Evolutionary conservation across 2,888 invertebrate genomes (phyloP).

Genomic region (Aphodius sticticus): DNA sequence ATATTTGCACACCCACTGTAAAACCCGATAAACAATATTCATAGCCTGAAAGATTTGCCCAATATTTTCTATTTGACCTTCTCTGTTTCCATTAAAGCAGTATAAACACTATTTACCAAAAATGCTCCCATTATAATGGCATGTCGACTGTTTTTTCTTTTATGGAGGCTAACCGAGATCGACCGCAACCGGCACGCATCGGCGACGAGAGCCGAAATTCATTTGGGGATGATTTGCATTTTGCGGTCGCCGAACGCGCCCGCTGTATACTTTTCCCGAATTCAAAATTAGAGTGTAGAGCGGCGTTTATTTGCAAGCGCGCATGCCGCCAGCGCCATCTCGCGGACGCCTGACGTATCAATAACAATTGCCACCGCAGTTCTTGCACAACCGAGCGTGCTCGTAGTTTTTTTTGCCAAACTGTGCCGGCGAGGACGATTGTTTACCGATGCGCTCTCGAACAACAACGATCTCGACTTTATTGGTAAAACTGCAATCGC

Average conservation of each 20-base stretch:
- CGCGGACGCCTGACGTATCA: neutral
- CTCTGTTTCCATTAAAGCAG: neutral
- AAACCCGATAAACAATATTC: too few species aligned
- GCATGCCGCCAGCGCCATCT: neutral
- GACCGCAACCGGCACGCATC: neutral
- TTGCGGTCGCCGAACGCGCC: neutral
- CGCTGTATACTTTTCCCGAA: neutral
- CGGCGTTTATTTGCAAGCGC: neutral
- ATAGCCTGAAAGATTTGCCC: too few species aligned
- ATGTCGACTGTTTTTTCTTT: neutral
- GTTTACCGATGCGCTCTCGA: neutral
- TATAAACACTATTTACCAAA: neutral
- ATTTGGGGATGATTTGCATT: slow-evolving; percentile 4
- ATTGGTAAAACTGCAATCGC: neutral
- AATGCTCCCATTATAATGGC: neutral
- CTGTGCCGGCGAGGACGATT: neutral
- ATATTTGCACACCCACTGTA: too few species aligned
- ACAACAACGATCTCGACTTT: neutral
- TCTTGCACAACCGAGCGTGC: neutral
- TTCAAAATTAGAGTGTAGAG: neutral
- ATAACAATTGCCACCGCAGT: neutral
- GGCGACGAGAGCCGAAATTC: neutral
- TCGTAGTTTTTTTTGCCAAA: neutral
- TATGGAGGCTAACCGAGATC: neutral
- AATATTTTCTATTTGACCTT: too few species aligned